Evolutionary conservation across 2,888 invertebrate species (phyloP).

Genomic region (Drosophila rellima): DNA sequence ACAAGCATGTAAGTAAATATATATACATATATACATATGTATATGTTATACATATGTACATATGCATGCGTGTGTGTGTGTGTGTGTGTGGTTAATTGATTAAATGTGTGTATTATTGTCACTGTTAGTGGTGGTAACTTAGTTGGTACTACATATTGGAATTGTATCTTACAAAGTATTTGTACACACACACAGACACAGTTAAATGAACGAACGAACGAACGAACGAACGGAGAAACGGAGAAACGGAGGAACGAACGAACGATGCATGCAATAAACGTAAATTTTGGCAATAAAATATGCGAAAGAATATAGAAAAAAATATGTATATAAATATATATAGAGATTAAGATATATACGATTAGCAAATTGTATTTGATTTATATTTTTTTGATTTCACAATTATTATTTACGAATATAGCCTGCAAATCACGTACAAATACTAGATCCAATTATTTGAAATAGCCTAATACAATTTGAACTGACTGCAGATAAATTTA

Average conservation of each 20-base stretch:
- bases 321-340: conserved; percentile 53
- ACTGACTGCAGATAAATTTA: too few relatives aligned
- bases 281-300: conserved; percentile 67
- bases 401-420: conserved; percentile 24
- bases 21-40: too few relatives aligned
- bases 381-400: conserved; percentile 3
- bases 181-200: conserved; percentile 77
- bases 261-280: conserved; percentile 76
- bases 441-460: conserved; percentile 1
- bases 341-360: conserved; percentile 36
- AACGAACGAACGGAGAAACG: conserved; percentile 56
- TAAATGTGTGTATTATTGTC: conserved; percentile 20
- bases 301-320: conserved; percentile 68
- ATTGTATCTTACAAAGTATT: conserved; percentile 84
- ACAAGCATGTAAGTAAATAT: not conserved
- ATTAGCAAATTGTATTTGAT: conserved; percentile 36
- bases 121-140: conserved; percentile 20
- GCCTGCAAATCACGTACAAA: conserved; percentile 24
- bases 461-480: too few relatives aligned
- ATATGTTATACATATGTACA: too few relatives aligned
- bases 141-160: conserved; percentile 59
- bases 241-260: conserved; percentile 72
- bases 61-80: conserved; percentile 2
- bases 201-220: conserved; percentile 75
- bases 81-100: conserved; percentile 7